Base-by-base conservation (phyloP, 2,113 vertebrate genomes). In the Paradisaea rubra region DNA sequence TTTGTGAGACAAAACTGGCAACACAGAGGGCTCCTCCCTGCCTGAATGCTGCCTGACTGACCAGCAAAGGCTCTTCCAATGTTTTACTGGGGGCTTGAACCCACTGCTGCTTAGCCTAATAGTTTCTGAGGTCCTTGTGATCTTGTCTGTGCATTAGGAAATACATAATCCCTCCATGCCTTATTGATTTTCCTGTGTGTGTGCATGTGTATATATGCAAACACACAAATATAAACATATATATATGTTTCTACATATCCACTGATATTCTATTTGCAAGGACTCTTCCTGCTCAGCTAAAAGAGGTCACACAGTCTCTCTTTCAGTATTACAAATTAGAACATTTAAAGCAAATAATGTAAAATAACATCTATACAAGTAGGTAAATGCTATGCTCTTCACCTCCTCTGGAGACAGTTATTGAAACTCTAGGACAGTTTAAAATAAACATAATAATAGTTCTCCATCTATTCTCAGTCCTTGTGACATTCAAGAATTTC, bases 381-480 rank as follows among this genome's bases (percentile, higher is more conserved):
- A 70, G 28, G 20, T 45, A 82, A 95, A 68, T 53, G 35, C 19
- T 73, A 20, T 86, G 53, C 16, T 76, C 12, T 91, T 92, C 56
- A 89, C 4, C 24, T 79, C 28, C 65, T 33, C 64, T 52, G 17
- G 15, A 88, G 35, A 92, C 44, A 66, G 24, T 63, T 78, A 78
- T 14, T 82, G 73, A 94, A 94, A 86, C 20, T 64, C 47, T 61
- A 27, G 35, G 28, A 88, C 37, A 53, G 64, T 83, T 94, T 93
- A 88, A 96, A 95, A 96, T 93, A 94, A 95, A 79, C 41, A 80
- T 89, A 94, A 91, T 95, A 94, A 91, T 93, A 87, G 45, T 61
- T 95, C 60, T 77, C 24, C 59, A 71, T 90, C 80, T 93, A 64
- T 56, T 76, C 47, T 93, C 70, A 87, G 66, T 93, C 77, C 89